Evolutionary conservation across 2,888 invertebrate species (phyloP).

Genomic region (Hedya salicella): DNA sequence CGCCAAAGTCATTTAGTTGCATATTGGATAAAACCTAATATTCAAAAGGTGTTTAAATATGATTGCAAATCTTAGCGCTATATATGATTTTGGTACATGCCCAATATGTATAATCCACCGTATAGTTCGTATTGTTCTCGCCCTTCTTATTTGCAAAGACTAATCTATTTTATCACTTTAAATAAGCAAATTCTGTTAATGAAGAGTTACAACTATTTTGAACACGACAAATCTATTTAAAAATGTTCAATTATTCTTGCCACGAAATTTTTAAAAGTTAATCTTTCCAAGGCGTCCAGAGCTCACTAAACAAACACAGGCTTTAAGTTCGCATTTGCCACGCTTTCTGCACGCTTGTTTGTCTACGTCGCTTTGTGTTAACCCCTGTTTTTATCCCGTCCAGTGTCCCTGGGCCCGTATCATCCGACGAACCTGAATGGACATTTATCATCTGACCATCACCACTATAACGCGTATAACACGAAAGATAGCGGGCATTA

Average conservation of each 20-base stretch:
- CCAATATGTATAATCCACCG: too few relatives aligned
- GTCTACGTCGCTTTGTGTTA: conserved; percentile 83
- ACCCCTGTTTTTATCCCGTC: conserved; percentile 71
- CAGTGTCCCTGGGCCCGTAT: conserved; percentile 82
- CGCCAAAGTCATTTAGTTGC: too few relatives aligned
- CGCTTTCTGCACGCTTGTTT: conserved; percentile 67
- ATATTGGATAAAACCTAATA: too few relatives aligned
- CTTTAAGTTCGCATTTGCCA: conserved; percentile 60
- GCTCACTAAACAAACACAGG: conserved; percentile 49
- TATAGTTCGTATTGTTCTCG: too few relatives aligned
- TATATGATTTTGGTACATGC: too few relatives aligned
- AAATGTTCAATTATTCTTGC: neutral
- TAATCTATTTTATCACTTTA: too few relatives aligned
- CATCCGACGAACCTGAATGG: conserved; percentile 80
- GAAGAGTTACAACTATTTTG: too few relatives aligned
- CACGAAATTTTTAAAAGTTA: neutral
- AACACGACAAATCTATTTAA: too few relatives aligned
- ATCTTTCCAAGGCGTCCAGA: conserved; percentile 6
- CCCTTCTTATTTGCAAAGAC: too few relatives aligned
- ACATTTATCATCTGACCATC: conserved; percentile 76
- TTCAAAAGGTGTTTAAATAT: too few relatives aligned
- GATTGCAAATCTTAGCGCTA: too few relatives aligned
- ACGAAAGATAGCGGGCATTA: conserved; percentile 82
- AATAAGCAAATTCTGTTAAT: too few relatives aligned
- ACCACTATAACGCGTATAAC: conserved; percentile 79